Evolutionary conservation across 2,888 invertebrate genomes (phyloP).

Genomic region (Schrankia costaestrigalis): DNA sequence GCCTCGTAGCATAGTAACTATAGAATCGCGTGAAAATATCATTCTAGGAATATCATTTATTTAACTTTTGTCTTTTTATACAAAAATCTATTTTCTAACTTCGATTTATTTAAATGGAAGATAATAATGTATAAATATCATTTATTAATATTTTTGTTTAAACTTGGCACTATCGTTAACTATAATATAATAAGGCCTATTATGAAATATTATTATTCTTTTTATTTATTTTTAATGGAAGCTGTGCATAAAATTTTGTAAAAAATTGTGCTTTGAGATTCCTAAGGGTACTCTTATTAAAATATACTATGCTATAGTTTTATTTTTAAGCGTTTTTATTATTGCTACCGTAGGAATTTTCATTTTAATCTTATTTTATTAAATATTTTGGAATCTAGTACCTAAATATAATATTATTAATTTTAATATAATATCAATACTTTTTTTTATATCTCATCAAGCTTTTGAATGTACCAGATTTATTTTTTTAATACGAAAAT

Average conservation of each 20-base stretch:
- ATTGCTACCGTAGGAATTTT: constrained; percentile 16
- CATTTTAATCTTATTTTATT: constrained; percentile 1
- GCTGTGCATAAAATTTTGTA: constrained; percentile 16
- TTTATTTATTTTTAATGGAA: constrained; percentile 9
- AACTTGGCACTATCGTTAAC: constrained; percentile 12
- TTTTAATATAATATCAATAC: too few relatives aligned
- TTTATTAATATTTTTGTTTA: constrained; percentile 3
- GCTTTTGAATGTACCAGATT: too few relatives aligned
- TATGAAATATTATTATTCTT: constrained; percentile 1
- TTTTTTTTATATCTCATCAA: too few relatives aligned
- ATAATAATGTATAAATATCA: constrained; percentile 5
- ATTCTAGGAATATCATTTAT: constrained; percentile 5
- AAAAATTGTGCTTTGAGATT: constrained; percentile 17
- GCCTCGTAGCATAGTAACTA: constrained; percentile 43
- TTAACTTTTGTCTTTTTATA: constrained; percentile 22
- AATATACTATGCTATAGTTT: constrained; percentile 9
- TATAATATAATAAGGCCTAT: too few relatives aligned
- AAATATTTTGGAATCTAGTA: too few relatives aligned
- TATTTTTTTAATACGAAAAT: too few relatives aligned
- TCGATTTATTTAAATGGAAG: constrained; percentile 5
- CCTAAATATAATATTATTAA: too few relatives aligned
- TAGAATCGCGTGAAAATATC: constrained; percentile 13
- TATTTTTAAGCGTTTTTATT: constrained; percentile 16
- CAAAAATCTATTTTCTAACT: constrained; percentile 26
- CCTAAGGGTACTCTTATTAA: constrained; percentile 6